Evolutionary conservation across 1,140 invertebrate species (phyloP).

Genomic region (Caenorhabditis briggsae): DNA sequence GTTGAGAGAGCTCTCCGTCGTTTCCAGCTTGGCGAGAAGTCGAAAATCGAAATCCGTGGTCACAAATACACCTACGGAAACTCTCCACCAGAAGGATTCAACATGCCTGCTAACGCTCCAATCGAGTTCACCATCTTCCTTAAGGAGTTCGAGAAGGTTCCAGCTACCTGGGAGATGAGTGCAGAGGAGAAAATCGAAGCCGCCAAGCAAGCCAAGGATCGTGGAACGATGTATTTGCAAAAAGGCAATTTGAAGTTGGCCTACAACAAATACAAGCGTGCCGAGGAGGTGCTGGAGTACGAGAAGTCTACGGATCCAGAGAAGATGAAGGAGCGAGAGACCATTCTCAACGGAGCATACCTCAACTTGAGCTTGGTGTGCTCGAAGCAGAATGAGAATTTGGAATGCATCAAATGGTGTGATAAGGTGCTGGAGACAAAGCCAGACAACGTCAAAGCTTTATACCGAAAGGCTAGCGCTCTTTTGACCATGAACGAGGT

Average conservation of each 20-base stretch:
- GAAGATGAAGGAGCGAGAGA: slow-evolving; percentile 79
- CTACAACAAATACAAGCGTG: slow-evolving; percentile 89
- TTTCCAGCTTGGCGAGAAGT: slow-evolving; percentile 61
- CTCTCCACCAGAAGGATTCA: slow-evolving; percentile 54
- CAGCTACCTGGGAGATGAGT: slow-evolving; percentile 88
- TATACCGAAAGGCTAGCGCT: slow-evolving; percentile 88
- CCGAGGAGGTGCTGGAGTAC: slow-evolving; percentile 81
- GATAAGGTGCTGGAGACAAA: slow-evolving; percentile 82
- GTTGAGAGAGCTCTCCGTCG: slow-evolving; percentile 62
- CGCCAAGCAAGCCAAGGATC: slow-evolving; percentile 87
- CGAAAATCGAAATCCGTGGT: slow-evolving; percentile 57
- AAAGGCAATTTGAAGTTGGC: slow-evolving; percentile 85
- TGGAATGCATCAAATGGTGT: slow-evolving; percentile 83
- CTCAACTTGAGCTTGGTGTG: slow-evolving; percentile 89
- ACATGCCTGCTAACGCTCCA: slow-evolving; percentile 54
- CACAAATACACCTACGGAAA: slow-evolving; percentile 62
- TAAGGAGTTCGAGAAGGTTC: slow-evolving; percentile 87
- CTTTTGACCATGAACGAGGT: slow-evolving; percentile 82
- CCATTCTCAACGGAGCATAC: slow-evolving; percentile 84
- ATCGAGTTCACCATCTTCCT: slow-evolving; percentile 63
- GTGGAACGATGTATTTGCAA: slow-evolving; percentile 92
- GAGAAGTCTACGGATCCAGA: slow-evolving; percentile 78
- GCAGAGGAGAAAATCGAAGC: slow-evolving; percentile 86
- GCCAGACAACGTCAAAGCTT: slow-evolving; percentile 87
- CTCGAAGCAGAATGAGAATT: slow-evolving; percentile 85